Evolutionary conservation across 2,113 vertebrate genomes (phyloP).

Genomic region (Colius striatus): DNA sequence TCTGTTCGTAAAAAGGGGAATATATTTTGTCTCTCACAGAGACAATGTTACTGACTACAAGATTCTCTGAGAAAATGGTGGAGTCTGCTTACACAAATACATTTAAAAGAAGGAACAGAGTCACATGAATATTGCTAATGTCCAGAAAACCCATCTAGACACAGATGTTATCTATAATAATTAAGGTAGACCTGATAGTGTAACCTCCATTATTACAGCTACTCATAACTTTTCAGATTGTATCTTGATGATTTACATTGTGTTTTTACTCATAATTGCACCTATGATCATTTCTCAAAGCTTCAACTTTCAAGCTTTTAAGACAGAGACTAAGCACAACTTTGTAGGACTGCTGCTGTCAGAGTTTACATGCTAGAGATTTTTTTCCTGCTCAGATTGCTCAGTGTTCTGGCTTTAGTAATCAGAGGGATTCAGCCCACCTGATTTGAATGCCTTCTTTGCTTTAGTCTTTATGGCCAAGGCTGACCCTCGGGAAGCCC

Average conservation of each 20-base stretch:
- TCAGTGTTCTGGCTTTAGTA: not conserved
- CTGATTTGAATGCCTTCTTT: no score
- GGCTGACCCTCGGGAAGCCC: no score
- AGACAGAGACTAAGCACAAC: not conserved
- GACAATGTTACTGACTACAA: not conserved
- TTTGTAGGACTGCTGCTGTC: not conserved
- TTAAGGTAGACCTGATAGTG: not conserved
- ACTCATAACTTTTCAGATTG: not conserved
- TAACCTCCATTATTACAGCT: not conserved
- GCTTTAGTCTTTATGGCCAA: no score
- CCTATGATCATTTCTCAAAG: not conserved
- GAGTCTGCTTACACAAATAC: not conserved
- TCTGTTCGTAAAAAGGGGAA: not conserved
- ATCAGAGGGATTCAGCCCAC: not conserved
- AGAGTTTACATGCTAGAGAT: not conserved
- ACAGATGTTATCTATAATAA: not conserved
- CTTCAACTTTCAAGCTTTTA: not conserved
- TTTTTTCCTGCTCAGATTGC: not conserved
- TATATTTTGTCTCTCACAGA: not conserved
- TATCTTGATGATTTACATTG: not conserved
- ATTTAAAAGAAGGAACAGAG: not conserved
- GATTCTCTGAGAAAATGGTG: not conserved
- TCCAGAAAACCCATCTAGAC: not conserved
- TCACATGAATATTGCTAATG: not conserved
- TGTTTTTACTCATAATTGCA: not conserved